Evolutionary conservation across 1,140 invertebrate genomes (phyloP).

Genomic region (Heliconius melpomene): DNA sequence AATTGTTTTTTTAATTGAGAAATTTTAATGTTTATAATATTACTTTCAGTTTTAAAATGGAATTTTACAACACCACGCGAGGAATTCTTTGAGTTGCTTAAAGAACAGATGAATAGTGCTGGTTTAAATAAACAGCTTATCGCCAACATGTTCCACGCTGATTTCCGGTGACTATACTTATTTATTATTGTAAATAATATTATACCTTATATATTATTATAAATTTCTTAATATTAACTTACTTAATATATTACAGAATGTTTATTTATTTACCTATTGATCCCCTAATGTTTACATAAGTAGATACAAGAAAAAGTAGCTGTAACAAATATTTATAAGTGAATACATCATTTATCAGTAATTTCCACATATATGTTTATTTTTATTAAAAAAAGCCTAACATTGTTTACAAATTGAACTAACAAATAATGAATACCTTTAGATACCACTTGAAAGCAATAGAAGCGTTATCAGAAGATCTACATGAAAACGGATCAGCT

Average conservation of each 20-base stretch:
- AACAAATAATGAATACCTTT: constrained; percentile 13
- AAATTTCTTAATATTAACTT: no score
- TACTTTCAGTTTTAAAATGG: constrained; percentile 93
- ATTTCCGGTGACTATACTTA: constrained; percentile 85
- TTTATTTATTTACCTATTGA: background rate
- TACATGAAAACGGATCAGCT: constrained; percentile 88
- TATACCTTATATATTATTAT: background rate
- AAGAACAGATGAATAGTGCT: constrained; percentile 94
- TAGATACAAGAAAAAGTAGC: no score
- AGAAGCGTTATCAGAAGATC: constrained; percentile 92
- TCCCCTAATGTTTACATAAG: no score
- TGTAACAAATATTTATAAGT: no score
- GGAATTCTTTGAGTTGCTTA: constrained; percentile 96
- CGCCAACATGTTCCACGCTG: constrained; percentile 95
- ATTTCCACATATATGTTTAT: no score
- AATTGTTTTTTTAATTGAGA: no score
- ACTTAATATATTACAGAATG: no score
- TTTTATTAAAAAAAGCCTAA: no score
- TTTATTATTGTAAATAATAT: background rate
- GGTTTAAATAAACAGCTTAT: constrained; percentile 93
- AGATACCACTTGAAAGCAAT: constrained; percentile 98
- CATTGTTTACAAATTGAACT: background rate
- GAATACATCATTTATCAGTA: no score
- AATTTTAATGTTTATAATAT: background rate
- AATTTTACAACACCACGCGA: constrained; percentile 96